Percentiles rank a stretch among this genome's conserved stretches.
Evolutionary conservation across 2,113 vertebrate genomes (phyloP).

Genomic region (Euleptes europaea): DNA sequence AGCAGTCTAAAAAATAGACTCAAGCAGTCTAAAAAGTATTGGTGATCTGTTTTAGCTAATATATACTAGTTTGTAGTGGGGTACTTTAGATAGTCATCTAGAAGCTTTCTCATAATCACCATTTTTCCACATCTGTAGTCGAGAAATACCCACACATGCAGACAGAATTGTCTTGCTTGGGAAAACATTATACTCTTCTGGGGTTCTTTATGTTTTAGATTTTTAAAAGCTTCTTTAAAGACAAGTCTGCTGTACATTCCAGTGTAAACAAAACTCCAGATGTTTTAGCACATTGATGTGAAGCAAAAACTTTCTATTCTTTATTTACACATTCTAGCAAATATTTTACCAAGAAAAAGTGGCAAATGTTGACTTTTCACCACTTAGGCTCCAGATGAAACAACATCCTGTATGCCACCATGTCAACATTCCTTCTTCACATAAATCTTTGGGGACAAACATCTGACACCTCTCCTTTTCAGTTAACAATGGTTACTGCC

Average conservation of each 20-base stretch:
- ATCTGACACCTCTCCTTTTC: conserved; percentile 10
- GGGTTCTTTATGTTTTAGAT: conserved; percentile 15
- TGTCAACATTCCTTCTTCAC: conserved; percentile 43
- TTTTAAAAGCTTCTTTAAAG: conserved; percentile 42
- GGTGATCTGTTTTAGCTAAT: not conserved
- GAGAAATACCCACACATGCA: conserved; percentile 40
- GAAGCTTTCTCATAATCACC: conserved; percentile 4
- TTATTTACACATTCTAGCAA: conserved; percentile 73
- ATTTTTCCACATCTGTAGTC: conserved; percentile 40
- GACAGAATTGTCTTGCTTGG: conserved; percentile 48
- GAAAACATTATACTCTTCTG: conserved; percentile 52
- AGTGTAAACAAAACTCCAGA: conserved; percentile 65
- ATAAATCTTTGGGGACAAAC: conserved; percentile 26
- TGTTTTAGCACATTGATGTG: conserved; percentile 53
- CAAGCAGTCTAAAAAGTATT: too few relatives aligned
- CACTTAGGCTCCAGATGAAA: conserved; percentile 55
- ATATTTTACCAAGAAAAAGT: conserved; percentile 69
- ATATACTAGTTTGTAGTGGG: conserved; percentile 14
- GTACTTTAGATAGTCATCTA: conserved; percentile 30
- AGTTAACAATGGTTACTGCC: not conserved
- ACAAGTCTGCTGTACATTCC: conserved; percentile 38
- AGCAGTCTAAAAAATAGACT: too few relatives aligned
- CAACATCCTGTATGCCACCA: conserved; percentile 51
- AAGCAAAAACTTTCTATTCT: conserved; percentile 60
- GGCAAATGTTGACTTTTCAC: conserved; percentile 67